A percentile compares a stretch with the other conserved stretches of the same genome.
phyloP scores from a whole-genome alignment of 2,797 vertebrate species.

The Myripristis murdjan region DNA sequence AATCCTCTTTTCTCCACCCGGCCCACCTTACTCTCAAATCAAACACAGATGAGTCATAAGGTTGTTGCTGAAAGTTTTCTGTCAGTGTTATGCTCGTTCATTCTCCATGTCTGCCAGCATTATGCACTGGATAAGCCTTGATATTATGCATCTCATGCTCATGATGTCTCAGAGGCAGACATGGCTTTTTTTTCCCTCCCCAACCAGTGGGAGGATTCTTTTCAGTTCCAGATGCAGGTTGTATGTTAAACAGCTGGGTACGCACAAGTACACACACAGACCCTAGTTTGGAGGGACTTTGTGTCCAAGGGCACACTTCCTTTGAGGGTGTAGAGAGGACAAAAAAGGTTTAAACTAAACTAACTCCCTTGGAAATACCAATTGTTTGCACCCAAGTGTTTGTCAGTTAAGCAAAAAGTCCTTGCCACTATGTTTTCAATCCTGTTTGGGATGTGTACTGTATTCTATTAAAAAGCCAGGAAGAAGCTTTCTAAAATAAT shows the following conservation, averaged over 20 bases:
- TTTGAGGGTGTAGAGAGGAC: conserved; percentile 23
- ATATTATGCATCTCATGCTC: conserved; percentile 36
- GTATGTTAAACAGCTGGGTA: conserved; percentile 64
- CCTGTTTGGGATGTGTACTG: conserved; percentile 19
- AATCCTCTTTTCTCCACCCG: conserved; percentile 10
- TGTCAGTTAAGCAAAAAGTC: conserved; percentile 23
- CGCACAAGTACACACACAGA: conserved; percentile 66
- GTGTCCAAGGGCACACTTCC: conserved; percentile 23
- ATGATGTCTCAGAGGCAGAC: conserved; percentile 31
- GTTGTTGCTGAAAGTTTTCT: conserved; percentile 13
- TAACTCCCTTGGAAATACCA: conserved; percentile 38
- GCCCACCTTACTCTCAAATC: conserved; percentile 34
- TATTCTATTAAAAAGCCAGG: conserved; percentile 17
- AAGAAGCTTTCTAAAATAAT: conserved; percentile 47
- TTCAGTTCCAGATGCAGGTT: conserved; percentile 45
- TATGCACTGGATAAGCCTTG: conserved; percentile 38
- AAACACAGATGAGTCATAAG: conserved; percentile 1
- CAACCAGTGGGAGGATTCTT: conserved; percentile 23
- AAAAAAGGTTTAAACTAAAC: conserved; percentile 12
- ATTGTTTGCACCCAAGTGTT: conserved; percentile 4
- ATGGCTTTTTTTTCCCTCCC: conserved; percentile 31
- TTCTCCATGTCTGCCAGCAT: conserved; percentile 16
- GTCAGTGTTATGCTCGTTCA: conserved; percentile 1
- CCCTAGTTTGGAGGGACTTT: conserved; percentile 6
- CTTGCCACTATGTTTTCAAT: not conserved